Conservation (phyloP, 2,113 vertebrate genomes). For the Callaeas wilsoni region DNA sequence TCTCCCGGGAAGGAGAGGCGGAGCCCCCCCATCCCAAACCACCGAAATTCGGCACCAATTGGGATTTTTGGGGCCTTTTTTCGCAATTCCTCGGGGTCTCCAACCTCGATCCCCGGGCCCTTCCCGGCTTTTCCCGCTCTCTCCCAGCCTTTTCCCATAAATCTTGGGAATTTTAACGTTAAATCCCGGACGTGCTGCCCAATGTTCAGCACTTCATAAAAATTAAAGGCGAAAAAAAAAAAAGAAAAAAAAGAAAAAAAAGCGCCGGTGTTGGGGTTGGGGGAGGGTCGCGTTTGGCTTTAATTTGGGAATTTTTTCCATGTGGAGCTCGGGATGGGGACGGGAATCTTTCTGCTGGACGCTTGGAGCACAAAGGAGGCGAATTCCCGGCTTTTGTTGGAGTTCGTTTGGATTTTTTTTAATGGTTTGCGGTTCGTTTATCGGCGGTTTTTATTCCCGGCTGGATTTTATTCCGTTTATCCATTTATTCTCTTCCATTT, state of each 20-base stretch:
- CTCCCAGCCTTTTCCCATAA: background rate
- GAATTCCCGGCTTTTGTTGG: background rate
- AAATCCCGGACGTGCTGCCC: background rate
- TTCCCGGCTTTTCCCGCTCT: background rate
- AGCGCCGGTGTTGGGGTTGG: background rate
- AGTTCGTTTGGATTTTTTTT: background rate
- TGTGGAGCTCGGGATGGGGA: background rate
- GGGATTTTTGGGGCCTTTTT: background rate
- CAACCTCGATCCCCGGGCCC: background rate
- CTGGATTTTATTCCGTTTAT: background rate
- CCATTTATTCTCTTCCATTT: background rate
- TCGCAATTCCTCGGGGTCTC: background rate
- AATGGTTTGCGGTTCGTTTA: rapidly evolving
- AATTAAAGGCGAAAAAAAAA: background rate
- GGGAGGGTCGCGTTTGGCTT: background rate
- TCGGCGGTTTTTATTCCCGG: background rate
- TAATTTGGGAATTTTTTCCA: background rate
- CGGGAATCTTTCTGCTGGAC: background rate
- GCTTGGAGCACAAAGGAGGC: background rate
- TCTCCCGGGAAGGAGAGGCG: conserved; percentile 1
- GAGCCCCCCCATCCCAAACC: background rate
- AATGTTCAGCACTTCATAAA: background rate
- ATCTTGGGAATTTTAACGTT: background rate
- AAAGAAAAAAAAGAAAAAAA: background rate
- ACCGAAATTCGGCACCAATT: background rate